phyloP scores from a whole-genome alignment of 2,888 invertebrate species.

The Plemyria rubiginata region DNA sequence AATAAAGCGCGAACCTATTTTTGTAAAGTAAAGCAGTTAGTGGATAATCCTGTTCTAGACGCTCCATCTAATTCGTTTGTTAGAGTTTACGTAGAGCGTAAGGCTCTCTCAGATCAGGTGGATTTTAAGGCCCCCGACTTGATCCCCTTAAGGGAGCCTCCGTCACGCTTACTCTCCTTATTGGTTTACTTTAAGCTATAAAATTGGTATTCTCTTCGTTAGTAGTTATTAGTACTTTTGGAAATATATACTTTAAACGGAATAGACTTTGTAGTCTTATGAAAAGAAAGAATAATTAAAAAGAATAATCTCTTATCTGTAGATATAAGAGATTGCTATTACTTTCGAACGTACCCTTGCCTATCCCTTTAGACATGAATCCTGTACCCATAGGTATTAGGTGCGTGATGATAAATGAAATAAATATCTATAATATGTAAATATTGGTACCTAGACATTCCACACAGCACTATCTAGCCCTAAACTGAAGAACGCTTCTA shows the following conservation, averaged over 20 bases:
- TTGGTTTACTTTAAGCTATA: conserved; percentile 50
- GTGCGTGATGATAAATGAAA: no score
- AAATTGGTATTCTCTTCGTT: conserved; percentile 30
- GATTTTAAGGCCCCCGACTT: conserved; percentile 49
- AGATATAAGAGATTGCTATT: no score
- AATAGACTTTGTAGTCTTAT: no score
- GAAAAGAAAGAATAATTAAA: no score
- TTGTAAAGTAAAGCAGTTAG: conserved; percentile 58
- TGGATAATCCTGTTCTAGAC: conserved; percentile 64
- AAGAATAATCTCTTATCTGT: no score
- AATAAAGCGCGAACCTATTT: conserved; percentile 50
- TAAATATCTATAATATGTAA: no score
- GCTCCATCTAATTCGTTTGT: conserved; percentile 65
- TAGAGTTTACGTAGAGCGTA: conserved; percentile 58
- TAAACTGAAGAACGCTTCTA: no score
- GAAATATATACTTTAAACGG: no score
- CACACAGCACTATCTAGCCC: no score
- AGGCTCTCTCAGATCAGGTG: conserved; percentile 61
- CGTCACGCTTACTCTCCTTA: conserved; percentile 57
- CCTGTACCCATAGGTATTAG: no score
- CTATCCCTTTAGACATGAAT: neutral
- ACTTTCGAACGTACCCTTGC: neutral
- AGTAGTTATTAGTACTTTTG: neutral
- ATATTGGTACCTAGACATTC: no score
- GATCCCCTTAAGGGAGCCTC: conserved; percentile 54